Evolutionary conservation across 1,140 invertebrate genomes (phyloP).

Genomic region (Zaprionus kolodkinae): DNA sequence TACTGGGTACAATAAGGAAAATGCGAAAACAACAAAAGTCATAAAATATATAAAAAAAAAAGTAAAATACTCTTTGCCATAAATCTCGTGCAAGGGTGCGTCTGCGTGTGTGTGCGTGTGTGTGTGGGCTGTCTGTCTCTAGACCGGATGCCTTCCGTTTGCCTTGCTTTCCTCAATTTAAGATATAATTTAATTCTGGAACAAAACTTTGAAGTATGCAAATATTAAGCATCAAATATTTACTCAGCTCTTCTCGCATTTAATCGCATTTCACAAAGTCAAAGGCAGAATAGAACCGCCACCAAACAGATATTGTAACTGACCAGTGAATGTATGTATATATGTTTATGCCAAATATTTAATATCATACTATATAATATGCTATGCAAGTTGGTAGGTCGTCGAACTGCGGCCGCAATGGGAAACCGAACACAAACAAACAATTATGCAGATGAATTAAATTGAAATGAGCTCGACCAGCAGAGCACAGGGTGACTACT

Average conservation of each 20-base stretch:
- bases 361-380: background rate
- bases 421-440: conserved; percentile 49
- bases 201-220: conserved; percentile 6
- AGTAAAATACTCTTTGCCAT: conserved; percentile 46
- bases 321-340: conserved; percentile 18
- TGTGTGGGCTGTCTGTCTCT: background rate
- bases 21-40: conserved; percentile 43
- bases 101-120: background rate
- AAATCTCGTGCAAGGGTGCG: conserved; percentile 1
- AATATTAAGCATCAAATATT: conserved; percentile 1
- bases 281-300: background rate
- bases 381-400: conserved; percentile 23
- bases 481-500: background rate
- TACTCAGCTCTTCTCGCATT: background rate
- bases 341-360: background rate
- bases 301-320: background rate
- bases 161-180: background rate
- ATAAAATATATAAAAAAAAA: conserved; percentile 61
- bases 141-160: background rate
- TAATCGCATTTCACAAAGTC: conserved; percentile 2
- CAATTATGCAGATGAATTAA: conserved; percentile 42
- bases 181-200: background rate
- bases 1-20: conserved; percentile 1
- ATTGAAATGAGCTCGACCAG: conserved; percentile 25
- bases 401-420: conserved; percentile 48